phyloP scores from a whole-genome alignment of 2,888 invertebrate genomes.

The Philereme vetulata region DNA sequence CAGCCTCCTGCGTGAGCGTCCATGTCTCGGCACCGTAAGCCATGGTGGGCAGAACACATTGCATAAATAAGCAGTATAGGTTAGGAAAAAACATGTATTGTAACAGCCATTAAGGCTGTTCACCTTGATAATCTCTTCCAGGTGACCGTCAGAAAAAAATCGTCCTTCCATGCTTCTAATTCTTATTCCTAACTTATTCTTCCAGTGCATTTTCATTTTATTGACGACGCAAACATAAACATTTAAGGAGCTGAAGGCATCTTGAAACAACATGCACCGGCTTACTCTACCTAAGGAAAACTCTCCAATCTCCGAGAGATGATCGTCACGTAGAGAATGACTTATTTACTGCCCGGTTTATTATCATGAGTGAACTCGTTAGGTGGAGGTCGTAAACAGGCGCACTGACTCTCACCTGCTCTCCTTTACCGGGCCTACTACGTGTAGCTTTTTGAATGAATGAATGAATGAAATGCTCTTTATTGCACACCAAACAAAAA shows the following conservation, averaged over 20 bases:
- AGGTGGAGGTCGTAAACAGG: conserved; percentile 60
- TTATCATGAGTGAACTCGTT: conserved; percentile 66
- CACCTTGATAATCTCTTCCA: too few species aligned
- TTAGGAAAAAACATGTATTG: too few species aligned
- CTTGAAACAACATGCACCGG: not conserved
- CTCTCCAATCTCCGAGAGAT: conserved; percentile 22
- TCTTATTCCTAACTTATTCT: not conserved
- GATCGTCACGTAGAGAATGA: conserved; percentile 53
- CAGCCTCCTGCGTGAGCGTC: too few species aligned
- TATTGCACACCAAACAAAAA: too few species aligned
- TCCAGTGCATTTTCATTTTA: not conserved
- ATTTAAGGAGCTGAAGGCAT: not conserved
- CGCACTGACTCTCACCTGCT: conserved; percentile 51
- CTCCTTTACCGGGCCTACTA: conserved; percentile 37
- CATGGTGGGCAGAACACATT: too few species aligned
- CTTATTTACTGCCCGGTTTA: conserved; percentile 62
- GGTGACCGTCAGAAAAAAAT: too few species aligned
- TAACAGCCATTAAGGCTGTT: too few species aligned
- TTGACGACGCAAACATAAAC: not conserved
- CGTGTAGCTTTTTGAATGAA: too few species aligned
- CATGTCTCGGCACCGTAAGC: too few species aligned
- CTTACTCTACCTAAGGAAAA: not conserved
- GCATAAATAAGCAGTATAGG: too few species aligned
- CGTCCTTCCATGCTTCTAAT: too few species aligned
- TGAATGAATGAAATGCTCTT: too few species aligned